Percentiles rank a stretch among this genome's conserved stretches.
phyloP scores from a whole-genome alignment of 37 sponge, comb jelly and placozoan species.

The Aphrocallistes beatrix region DNA sequence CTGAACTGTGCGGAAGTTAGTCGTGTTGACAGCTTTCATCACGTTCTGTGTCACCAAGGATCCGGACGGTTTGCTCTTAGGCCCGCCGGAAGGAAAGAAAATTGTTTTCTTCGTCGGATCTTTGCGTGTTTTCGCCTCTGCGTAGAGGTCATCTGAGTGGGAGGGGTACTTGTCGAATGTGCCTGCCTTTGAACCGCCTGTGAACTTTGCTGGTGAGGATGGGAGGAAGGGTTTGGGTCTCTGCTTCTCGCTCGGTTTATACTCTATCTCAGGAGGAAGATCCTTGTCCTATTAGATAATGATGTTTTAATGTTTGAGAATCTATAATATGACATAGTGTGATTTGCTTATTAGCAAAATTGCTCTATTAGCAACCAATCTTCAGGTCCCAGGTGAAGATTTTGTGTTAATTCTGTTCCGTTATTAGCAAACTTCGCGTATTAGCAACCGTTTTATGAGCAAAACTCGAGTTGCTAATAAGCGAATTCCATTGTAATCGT shows the following conservation, averaged over 20 bases:
- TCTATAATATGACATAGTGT: too few relatives aligned
- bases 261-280: conserved; percentile 29
- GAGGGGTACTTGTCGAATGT: conserved; percentile 83
- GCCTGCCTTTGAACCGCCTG: conserved; percentile 82
- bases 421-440: too few relatives aligned
- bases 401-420: too few relatives aligned
- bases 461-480: too few relatives aligned
- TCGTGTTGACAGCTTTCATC: conserved; percentile 21
- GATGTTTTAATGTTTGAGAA: too few relatives aligned
- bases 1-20: conserved; percentile 3
- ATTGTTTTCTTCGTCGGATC: conserved; percentile 20
- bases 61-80: conserved; percentile 47
- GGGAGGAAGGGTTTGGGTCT: conserved; percentile 83
- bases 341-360: too few relatives aligned
- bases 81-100: conserved; percentile 62
- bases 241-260: conserved; percentile 18
- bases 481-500: too few relatives aligned
- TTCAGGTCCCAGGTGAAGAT: too few relatives aligned
- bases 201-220: conserved; percentile 66
- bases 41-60: conserved; percentile 63
- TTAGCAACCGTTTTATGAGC: too few relatives aligned
- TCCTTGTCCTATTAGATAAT: conserved; percentile 19
- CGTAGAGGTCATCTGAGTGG: conserved; percentile 72
- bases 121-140: conserved; percentile 9
- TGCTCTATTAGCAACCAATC: too few relatives aligned